Base-by-base conservation (phyloP, 1,140 invertebrate species). In the Euwallacea similis region DNA sequence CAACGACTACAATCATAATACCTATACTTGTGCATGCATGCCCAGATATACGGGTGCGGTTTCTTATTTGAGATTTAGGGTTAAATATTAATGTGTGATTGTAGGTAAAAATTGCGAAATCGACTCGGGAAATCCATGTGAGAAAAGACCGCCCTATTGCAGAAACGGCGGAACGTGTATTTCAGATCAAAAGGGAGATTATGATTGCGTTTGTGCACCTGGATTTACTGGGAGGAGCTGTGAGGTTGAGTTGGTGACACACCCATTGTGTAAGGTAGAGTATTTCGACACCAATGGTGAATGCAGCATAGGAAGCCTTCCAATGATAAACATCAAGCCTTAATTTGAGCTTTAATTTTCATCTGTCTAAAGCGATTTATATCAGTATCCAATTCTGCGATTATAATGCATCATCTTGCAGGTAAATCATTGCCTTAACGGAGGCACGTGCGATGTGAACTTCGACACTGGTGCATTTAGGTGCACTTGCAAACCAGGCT, bases 91-190 rank as follows among this genome's bases (percentile, higher is more conserved):
- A 50, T 11, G 9, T 11, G 13, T 11, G 13, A 11, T 69, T 44
- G 0, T 88, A 66, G 93, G 93, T 72, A 91, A 91, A 84, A 93
- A 93, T 82, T 95, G 93, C 83, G 88, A 94, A 81, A 86, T 89
- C 79, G 93, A 94, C 81, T 86, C 83, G 80, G 88, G 90, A 66
- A 83, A 89, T 75, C 88, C 89, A 11, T 96, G 94, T 79, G 82
- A 83, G 44, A 71, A 65, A 42, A 68, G 54, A 15, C 76, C 77
- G 46, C 67, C 75, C 0, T 41, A 77, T 43, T 97, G 95, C 80
- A 84, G 84, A 50, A 91, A 95, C 82, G 87, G 86, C n/a, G 93
- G 88, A 16, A 87, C 82, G 33, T 96, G 94, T 78, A 78, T 83
- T 10, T 90, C 94, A 80, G 87, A 92, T 78, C 79, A 84, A 11